These are phyloP conservation scores for Neodon shergylaensis DNA, from an alignment of 2,113 vertebrate species.

Conservation along the genomic window DNA sequence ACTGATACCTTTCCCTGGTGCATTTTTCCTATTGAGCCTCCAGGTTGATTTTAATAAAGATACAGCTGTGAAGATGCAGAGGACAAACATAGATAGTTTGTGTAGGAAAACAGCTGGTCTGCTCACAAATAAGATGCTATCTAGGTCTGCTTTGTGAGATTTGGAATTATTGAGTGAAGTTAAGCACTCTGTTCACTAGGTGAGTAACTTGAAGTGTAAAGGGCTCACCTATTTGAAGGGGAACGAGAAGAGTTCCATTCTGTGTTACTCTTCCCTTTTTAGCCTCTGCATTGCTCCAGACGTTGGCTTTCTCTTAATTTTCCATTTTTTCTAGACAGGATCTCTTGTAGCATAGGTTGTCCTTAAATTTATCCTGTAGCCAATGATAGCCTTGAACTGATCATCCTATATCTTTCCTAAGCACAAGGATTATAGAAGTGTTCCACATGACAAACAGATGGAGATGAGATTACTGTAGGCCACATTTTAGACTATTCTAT, in stretches of 20 bases:
- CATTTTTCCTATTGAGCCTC: neutral
- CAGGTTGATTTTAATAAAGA: constrained; percentile 49
- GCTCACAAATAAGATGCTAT: neutral
- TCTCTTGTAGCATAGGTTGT: neutral
- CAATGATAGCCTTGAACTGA: neutral
- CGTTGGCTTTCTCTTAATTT: neutral
- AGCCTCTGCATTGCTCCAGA: neutral
- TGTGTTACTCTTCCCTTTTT: neutral
- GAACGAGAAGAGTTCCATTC: neutral
- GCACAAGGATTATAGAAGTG: neutral
- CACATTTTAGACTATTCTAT: neutral
- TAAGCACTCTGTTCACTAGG: neutral
- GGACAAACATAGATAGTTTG: neutral
- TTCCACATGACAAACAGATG: neutral
- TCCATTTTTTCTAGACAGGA: neutral
- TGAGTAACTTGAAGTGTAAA: constrained; percentile 36
- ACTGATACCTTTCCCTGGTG: neutral
- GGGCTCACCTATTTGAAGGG: neutral
- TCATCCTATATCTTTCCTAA: neutral
- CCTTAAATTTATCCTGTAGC: neutral
- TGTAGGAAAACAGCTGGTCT: neutral
- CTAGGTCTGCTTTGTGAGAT: neutral
- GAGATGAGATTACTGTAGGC: neutral
- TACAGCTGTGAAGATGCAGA: neutral
- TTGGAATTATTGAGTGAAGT: constrained; percentile 49